Percentiles rank a stretch among this genome's conserved stretches.
Conservation (phyloP, 92 coral and sea anemone species). For the Epizoanthus fatuus region DNA sequence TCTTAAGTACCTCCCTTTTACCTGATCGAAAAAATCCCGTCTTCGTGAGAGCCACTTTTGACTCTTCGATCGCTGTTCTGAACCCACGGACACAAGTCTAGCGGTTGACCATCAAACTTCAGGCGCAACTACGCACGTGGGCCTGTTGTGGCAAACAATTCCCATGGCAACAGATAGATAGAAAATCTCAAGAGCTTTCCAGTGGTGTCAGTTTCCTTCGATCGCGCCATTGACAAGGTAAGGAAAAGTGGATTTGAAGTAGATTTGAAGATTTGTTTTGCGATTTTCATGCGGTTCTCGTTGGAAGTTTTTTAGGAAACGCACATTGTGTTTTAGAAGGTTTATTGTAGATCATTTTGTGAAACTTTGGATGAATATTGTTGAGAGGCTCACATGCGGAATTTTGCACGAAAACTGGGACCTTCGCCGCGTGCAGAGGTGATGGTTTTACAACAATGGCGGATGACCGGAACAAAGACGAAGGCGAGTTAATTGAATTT, state of each 20-base stretch:
- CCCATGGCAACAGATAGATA: background rate
- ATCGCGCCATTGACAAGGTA: background rate
- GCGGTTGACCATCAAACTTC: background rate
- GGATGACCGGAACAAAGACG: too few species aligned
- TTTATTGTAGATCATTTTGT: background rate
- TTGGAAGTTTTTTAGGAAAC: background rate
- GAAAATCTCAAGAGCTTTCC: background rate
- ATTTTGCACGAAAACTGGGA: background rate
- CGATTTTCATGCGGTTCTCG: too few species aligned
- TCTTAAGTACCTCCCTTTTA: background rate
- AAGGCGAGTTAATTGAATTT: background rate
- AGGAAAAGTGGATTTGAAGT: background rate
- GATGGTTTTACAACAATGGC: too few species aligned
- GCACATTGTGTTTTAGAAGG: background rate
- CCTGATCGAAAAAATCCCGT: background rate
- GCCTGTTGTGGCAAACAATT: background rate
- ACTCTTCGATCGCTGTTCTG: background rate
- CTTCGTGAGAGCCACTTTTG: background rate
- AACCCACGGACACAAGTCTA: conserved; percentile 1
- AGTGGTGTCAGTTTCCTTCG: background rate
- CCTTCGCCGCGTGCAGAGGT: background rate
- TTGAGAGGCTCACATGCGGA: background rate
- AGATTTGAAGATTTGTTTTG: too few species aligned
- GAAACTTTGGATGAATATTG: background rate
- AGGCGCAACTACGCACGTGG: background rate